Conservation (phyloP, 1,140 invertebrate genomes). For the Euglossa dilemma region DNA sequence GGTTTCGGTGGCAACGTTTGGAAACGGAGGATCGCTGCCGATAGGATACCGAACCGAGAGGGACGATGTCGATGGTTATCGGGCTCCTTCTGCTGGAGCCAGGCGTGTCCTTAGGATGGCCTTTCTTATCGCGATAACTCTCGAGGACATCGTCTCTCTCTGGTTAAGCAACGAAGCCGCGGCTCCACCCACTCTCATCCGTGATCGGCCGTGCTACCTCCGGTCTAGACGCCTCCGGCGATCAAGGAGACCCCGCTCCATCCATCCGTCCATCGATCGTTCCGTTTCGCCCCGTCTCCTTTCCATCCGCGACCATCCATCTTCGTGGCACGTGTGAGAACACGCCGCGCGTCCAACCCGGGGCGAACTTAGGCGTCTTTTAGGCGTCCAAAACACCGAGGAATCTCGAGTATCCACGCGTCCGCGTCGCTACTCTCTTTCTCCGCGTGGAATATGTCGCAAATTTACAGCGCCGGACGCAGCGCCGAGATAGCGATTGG, state of each 20-base stretch:
- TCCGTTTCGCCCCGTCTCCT: conserved; percentile 16
- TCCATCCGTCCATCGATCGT: conserved; percentile 42
- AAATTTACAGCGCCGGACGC: neutral
- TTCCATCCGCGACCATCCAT: conserved; percentile 52
- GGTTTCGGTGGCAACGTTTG: conserved; percentile 54
- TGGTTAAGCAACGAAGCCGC: conserved; percentile 65
- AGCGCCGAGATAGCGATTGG: neutral
- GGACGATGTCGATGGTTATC: conserved; percentile 64
- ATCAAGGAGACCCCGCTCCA: conserved; percentile 63
- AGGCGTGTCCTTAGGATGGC: conserved; percentile 80
- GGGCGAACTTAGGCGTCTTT: no score
- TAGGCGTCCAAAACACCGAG: no score
- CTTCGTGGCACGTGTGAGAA: conserved; percentile 46
- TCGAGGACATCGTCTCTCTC: conserved; percentile 67
- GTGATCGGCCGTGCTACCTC: conserved; percentile 61
- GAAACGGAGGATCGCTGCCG: conserved; percentile 53
- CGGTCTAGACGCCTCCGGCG: conserved; percentile 65
- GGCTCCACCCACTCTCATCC: conserved; percentile 71
- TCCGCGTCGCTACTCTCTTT: no score
- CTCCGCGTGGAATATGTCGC: neutral
- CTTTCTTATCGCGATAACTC: conserved; percentile 79
- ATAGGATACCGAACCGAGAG: conserved; percentile 18
- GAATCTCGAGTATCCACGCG: no score
- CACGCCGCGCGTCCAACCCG: neutral
- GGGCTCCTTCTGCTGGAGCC: conserved; percentile 54